Percentiles rank a stretch among this genome's conserved stretches.
phyloP scores from a whole-genome alignment of 2,797 vertebrate species.

The Poliocrania exsul region DNA sequence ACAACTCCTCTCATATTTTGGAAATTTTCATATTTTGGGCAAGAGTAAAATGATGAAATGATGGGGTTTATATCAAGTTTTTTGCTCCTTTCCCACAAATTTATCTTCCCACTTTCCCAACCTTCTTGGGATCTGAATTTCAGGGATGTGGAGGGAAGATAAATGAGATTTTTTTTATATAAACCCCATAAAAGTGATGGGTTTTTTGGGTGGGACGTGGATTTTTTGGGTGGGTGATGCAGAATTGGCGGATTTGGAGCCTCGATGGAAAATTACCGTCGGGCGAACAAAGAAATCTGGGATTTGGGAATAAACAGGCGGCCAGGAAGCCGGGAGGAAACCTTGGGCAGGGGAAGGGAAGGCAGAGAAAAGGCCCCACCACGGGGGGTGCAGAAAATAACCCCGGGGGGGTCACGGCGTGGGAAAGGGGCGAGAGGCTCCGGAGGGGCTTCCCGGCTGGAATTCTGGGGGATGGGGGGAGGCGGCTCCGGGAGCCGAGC shows the following conservation, averaged over 20 bases:
- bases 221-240: fast-evolving
- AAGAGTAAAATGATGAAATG: neutral
- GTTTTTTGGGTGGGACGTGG: fast-evolving
- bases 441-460: fast-evolving
- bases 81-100: neutral
- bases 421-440: neutral
- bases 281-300: slow-evolving; percentile 45
- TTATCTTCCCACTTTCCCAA: neutral
- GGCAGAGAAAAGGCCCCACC: slow-evolving; percentile 24
- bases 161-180: fast-evolving
- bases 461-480: too few species aligned
- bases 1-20: fast-evolving
- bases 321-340: slow-evolving; percentile 51
- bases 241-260: neutral
- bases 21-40: fast-evolving
- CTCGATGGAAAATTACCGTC: slow-evolving; percentile 46
- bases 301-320: slow-evolving; percentile 69
- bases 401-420: neutral
- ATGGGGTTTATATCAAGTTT: fast-evolving
- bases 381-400: neutral
- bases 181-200: fast-evolving
- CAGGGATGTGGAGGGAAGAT: neutral
- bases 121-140: fast-evolving
- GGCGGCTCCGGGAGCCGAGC: too few species aligned
- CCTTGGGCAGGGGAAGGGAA: slow-evolving; percentile 61